phyloP scores from a whole-genome alignment of 2,113 vertebrate species.

The Paralichthys olivaceus region DNA sequence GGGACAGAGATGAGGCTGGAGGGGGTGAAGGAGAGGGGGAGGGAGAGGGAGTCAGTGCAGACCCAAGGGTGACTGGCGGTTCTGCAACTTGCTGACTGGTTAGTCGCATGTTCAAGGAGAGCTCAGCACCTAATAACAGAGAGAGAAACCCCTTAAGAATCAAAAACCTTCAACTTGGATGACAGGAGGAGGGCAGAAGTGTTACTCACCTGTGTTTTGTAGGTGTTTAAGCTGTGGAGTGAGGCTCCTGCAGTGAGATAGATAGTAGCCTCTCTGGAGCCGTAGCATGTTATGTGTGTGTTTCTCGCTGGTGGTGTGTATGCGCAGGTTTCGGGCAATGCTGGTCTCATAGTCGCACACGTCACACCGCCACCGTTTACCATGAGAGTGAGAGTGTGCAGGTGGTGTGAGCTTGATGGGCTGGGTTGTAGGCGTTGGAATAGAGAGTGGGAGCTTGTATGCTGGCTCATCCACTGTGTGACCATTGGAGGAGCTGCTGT shows the following conservation, averaged over 20 bases:
- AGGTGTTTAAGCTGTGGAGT: slow-evolving; percentile 89
- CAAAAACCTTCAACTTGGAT: not conserved
- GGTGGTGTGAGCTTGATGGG: slow-evolving; percentile 62
- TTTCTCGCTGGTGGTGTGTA: slow-evolving; percentile 99
- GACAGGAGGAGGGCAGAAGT: not conserved
- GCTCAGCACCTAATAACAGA: slow-evolving; percentile 86
- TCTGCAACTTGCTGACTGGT: slow-evolving; percentile 91
- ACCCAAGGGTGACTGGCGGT: slow-evolving; percentile 91
- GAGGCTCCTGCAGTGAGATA: slow-evolving; percentile 93
- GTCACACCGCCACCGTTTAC: slow-evolving; percentile 94
- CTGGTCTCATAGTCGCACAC: slow-evolving; percentile 99
- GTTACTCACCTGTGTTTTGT: slow-evolving; percentile 82
- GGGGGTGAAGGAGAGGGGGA: slow-evolving; percentile 74
- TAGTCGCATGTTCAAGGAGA: slow-evolving; percentile 91
- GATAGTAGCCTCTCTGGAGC: slow-evolving; percentile 96
- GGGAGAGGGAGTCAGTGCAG: slow-evolving; percentile 86
- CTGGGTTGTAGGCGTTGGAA: slow-evolving; percentile 54
- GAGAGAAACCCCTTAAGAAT: slow-evolving; percentile 2
- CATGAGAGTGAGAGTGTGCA: slow-evolving; percentile 76
- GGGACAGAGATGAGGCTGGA: slow-evolving; percentile 77
- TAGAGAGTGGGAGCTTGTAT: slow-evolving; percentile 69
- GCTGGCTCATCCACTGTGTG: slow-evolving; percentile 63
- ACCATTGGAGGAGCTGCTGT: slow-evolving; percentile 57
- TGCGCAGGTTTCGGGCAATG: slow-evolving; percentile 97
- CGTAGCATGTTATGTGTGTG: slow-evolving; percentile 99